Conservation (phyloP, 2,797 vertebrate species). For the Octomys mimax region DNA sequence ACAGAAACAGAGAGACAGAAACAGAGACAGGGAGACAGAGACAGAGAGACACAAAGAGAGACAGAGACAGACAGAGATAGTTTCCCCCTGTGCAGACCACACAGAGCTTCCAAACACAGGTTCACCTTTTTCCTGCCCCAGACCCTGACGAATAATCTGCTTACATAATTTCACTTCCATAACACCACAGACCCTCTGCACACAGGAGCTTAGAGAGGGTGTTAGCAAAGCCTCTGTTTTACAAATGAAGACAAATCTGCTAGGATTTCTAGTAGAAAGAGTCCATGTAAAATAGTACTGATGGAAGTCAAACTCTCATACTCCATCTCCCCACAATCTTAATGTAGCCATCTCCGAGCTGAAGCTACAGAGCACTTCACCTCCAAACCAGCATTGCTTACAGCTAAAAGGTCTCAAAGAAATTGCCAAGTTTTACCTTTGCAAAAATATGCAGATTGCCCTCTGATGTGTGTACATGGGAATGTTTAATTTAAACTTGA, state of each 20-base stretch:
- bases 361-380: not conserved
- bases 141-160: not conserved
- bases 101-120: not conserved
- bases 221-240: not conserved
- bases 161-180: not conserved
- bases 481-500: constrained; percentile 10
- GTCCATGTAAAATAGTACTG: not conserved
- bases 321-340: not conserved
- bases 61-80: not conserved
- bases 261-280: not conserved
- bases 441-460: not conserved
- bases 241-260: not conserved
- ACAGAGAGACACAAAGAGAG: not conserved
- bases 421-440: not conserved
- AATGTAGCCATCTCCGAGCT: not conserved
- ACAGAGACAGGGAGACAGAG: no score
- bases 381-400: not conserved
- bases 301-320: not conserved
- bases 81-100: not conserved
- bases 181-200: not conserved
- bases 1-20: not conserved
- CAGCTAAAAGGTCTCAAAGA: constrained; percentile 1
- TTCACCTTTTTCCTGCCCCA: not conserved
- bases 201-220: not conserved
- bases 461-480: no score